Evolutionary conservation across 2,797 vertebrate genomes (phyloP), one percentile per base, ranked within the genome.

Genomic region (Cossypha dichroa): DNA sequence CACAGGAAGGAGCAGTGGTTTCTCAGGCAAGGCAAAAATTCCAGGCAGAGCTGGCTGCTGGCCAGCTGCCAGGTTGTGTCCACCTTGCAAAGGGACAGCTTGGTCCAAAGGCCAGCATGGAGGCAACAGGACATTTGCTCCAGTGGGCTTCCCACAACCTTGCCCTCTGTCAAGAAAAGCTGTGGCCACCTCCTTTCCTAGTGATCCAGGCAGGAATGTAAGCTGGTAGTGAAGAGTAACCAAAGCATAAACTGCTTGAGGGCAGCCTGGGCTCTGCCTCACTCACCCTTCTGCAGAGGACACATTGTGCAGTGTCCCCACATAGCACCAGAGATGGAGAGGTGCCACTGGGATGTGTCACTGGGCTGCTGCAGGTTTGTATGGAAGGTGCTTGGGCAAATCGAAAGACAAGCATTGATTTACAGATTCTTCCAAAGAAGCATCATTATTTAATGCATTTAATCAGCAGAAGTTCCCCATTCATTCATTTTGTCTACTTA

Each of bases 381-480:
- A 31, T 58, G 43, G 63, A 85, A 82, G 46, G 29, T 40, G 12
- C 34, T 79, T 5, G 20, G 36, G 20, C 21, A 79, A n/a, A 72
- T 60, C 0, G 0, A 58, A 25, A 40, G 62, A 66, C 19, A 62
- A 68, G 34, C 54, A 46, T 4, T 33, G 55, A 52, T 78, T 68
- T 54, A 72, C 21, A 54, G 33, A 33, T 82, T 66, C 33, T 89
- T 87, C 70, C 46, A 87, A 92, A 51, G 33, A 75, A 66, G 40
- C 38, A 62, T 31, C 17, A n/a, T 58, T 49, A 48, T 36, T 79
- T 64, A 81, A 49, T 28, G 26, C 23, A 22, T 81, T 95, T 90
- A 48, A 88, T 85, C 64, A 82, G 36, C 14, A 62, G 25, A 73
- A 7, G 11, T 51, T 69, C 59, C 36, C 51, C 28, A 9, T 66